A percentile compares a stretch with the other conserved stretches of the same genome.
These are phyloP conservation scores for Catostylus mosaicus DNA, from an alignment of 30 jellyfish, hydroid and myxozoan genomes.

Conservation along the genomic window DNA sequence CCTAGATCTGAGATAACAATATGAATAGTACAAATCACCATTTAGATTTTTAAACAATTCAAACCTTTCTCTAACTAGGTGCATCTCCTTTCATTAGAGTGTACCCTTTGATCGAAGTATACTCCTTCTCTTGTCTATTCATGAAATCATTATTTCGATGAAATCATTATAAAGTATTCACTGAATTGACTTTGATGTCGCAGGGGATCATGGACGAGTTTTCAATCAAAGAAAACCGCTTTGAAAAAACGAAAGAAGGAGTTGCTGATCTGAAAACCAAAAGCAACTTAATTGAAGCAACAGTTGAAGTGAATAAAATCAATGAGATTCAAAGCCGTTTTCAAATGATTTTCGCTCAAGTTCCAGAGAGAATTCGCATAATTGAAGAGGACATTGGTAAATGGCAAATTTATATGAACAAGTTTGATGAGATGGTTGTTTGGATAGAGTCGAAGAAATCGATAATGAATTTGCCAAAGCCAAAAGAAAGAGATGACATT, in stretches of 20 bases:
- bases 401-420: slow-evolving; percentile 44
- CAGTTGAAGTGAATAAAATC: background rate
- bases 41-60: no score
- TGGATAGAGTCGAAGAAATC: slow-evolving; percentile 40
- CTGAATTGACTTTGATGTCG: no score
- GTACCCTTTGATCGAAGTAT: no score
- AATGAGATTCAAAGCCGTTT: slow-evolving; percentile 1
- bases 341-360: background rate
- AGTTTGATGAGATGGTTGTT: slow-evolving; percentile 20
- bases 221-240: slow-evolving; percentile 12
- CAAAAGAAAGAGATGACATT: slow-evolving; percentile 34
- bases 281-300: slow-evolving; percentile 12
- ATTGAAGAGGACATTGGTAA: slow-evolving; percentile 17
- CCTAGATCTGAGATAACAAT: no score
- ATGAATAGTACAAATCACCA: no score
- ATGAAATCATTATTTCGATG: no score
- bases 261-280: slow-evolving; percentile 1
- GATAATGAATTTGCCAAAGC: slow-evolving; percentile 36
- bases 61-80: no score
- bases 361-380: slow-evolving; percentile 21
- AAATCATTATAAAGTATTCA: no score
- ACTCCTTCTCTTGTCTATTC: no score
- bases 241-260: background rate
- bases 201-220: slow-evolving; percentile 21
- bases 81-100: no score